Evolutionary conservation across 2,888 invertebrate genomes (phyloP), one percentile per base, ranked within the genome.

Genomic region (Adineta ricciae): DNA sequence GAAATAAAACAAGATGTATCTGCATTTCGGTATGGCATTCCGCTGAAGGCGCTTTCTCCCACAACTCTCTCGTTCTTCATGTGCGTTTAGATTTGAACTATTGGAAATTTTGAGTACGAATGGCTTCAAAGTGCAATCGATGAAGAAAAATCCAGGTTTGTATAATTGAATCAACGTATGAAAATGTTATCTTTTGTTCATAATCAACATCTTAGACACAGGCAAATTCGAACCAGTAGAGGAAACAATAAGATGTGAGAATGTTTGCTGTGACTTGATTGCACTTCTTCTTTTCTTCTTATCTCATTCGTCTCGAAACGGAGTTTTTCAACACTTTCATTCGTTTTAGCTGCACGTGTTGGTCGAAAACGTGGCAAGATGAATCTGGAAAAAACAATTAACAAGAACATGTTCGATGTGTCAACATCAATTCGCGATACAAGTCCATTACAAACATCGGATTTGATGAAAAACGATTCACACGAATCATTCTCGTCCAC

Each of bases 1-100:
- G 98, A 98, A 92, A 96, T 98, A 90, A 98, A 98, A 91, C 97
- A 98, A 92, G 98, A 98, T 91, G 97, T 98, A 88, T 96, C 96
- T 87, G 96, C 97, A 46, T 97, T 98, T 92, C 94, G 97, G 83
- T 83, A 78, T 2, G 8, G 0, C 49, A 36, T 19, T 73, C 38
- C 7, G 16, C 0, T 32, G 9, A 21, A 49, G 5, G 41, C n/a
- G 24, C 16, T 50, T 41, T 27, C 4, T 83, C 5, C 21, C n/a
- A 83, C 0, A 27, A 38, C n/a, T 32, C 24, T 46, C 24, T 50
- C 3, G 19, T 50, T 50, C 24, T 41, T 78, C 8, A 19, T 38
- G 4, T 41, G 49, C 78, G 64, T 52, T 86, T 82, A 84, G 86
- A 87, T 98, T 95, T 92, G 98, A 98, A 91, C 93, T 98, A 78